Evolutionary conservation across 2,888 invertebrate genomes (phyloP).

Genomic region (Hololepta plana): DNA sequence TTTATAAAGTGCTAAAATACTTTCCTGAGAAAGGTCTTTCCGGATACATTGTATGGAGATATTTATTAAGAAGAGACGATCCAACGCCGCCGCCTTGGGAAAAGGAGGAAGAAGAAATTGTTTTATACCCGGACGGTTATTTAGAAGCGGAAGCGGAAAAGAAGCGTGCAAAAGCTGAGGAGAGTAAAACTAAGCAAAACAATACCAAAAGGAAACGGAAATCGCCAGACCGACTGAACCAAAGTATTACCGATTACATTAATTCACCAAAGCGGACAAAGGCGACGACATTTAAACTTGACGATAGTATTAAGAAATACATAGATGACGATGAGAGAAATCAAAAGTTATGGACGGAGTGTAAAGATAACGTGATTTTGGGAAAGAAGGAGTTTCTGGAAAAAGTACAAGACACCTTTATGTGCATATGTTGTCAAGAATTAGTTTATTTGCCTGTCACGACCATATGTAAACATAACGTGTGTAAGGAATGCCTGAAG

Average conservation of each 20-base stretch:
- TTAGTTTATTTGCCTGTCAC: conserved; percentile 52
- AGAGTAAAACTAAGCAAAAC: no score
- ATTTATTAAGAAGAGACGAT: conserved; percentile 58
- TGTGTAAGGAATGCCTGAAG: conserved; percentile 51
- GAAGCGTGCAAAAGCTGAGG: no score
- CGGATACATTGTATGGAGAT: conserved; percentile 67
- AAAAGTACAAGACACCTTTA: conserved; percentile 44
- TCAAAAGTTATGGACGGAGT: conserved; percentile 49
- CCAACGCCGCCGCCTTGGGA: conserved; percentile 67
- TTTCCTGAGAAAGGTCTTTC: conserved; percentile 61
- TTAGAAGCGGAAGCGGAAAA: conserved; percentile 33
- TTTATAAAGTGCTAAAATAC: conserved; percentile 74
- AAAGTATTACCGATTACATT: no score
- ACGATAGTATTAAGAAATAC: conserved; percentile 13
- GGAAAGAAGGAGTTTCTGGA: conserved; percentile 44
- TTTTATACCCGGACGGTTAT: conserved; percentile 61
- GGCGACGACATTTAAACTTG: no score
- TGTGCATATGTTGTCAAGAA: conserved; percentile 68
- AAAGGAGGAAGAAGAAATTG: conserved; percentile 33
- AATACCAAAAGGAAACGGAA: no score
- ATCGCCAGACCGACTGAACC: no score
- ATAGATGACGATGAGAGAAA: conserved; percentile 42
- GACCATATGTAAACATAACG: conserved; percentile 54
- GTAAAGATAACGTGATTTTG: conserved; percentile 27
- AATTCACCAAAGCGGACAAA: no score